Evolutionary conservation across 2,888 invertebrate species (phyloP), one percentile per base, ranked within the genome.

Genomic region (Lasioglossum morio): DNA sequence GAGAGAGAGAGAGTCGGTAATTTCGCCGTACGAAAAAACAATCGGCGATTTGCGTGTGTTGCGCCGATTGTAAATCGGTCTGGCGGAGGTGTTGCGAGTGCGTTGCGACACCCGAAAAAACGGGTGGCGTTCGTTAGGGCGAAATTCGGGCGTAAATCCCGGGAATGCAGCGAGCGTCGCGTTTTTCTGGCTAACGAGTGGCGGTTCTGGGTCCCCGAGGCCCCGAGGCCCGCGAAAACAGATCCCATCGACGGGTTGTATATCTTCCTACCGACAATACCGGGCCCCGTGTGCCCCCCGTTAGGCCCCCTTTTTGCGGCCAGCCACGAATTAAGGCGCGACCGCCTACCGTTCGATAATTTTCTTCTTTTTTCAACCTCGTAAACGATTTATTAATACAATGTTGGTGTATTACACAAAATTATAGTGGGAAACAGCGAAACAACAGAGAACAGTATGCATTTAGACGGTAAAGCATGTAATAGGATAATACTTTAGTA

Each of bases 111-210:
- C 60, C 66, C 79, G 74, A 82, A 79, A 72, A 88, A 86, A 46
- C 43, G 43, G 77, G 79, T 23, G 60, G 75, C 78, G 69, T 88
- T 88, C 84, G 89, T 88, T 88, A 86, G 84, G 27, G 63, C 76
- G 82, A 88, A 81, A 87, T 88, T 82, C 84, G 72, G 16, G 72
- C 66, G 76, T 86, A 88, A 88, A 88, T 88, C 89, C 84, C 66
- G 73, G 16, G 86, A 85, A 85, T 81, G 77, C 74, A 46, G 40
- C 30, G 63, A 27, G 70, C 46, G 37, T 48, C 83, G 74, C 34
- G 69, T 85, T 84, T 80, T 88, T 86, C 80, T 79, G 48, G 72
- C 53, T 78, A 86, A 86, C 84, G 82, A 86, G 88, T 81, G 69
- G 48, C 43, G 27, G 74, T 77, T 82, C 77, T 78, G n/a, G 46